Evolutionary conservation across 2,888 invertebrate species (phyloP).

Genomic region (Lottia gigantea): DNA sequence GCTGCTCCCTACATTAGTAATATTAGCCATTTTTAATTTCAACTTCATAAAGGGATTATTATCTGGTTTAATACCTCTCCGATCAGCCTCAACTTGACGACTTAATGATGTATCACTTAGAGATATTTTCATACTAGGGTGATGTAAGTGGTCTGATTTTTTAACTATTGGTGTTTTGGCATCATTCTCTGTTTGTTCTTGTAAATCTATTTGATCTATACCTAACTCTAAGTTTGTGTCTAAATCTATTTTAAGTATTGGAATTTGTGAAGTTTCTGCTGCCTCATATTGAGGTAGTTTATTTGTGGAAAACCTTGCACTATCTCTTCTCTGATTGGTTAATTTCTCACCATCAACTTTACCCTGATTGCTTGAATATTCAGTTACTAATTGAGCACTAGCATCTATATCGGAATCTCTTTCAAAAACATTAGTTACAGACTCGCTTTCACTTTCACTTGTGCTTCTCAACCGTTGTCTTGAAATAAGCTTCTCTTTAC

Average conservation of each 20-base stretch:
- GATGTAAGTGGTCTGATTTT: slow-evolving; percentile 32
- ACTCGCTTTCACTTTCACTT: background rate
- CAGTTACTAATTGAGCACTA: background rate
- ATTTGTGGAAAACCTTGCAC: background rate
- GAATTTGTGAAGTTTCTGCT: background rate
- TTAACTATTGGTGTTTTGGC: background rate
- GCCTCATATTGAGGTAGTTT: slow-evolving; percentile 5
- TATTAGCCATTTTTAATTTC: slow-evolving; percentile 35
- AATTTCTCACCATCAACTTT: background rate
- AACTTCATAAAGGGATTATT: slow-evolving; percentile 34
- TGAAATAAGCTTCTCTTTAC: background rate
- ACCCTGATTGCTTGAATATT: background rate
- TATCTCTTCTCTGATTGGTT: background rate
- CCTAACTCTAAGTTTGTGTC: background rate
- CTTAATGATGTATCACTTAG: slow-evolving; percentile 51
- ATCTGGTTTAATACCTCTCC: slow-evolving; percentile 19
- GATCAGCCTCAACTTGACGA: background rate
- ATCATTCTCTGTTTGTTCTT: background rate
- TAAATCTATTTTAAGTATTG: slow-evolving; percentile 5
- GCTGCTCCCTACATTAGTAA: slow-evolving; percentile 29
- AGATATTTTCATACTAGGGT: slow-evolving; percentile 51
- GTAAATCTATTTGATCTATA: background rate
- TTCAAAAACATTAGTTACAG: background rate
- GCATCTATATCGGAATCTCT: background rate
- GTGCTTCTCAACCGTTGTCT: background rate